Evolutionary conservation across 2,113 vertebrate genomes (phyloP).

Genomic region (Echinops telfairi): DNA sequence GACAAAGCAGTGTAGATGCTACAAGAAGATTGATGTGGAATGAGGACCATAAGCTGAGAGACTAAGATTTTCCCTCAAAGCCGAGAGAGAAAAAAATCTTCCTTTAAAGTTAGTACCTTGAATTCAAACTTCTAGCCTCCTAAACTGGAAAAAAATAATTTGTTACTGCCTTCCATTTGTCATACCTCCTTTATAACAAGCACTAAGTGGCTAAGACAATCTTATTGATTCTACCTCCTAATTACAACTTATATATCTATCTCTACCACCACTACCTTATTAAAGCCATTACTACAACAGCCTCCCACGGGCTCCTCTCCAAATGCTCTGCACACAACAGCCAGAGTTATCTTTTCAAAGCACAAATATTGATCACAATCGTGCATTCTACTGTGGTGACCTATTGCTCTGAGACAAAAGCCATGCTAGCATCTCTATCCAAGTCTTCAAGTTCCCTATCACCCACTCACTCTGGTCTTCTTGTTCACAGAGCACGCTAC

Average conservation of each 20-base stretch:
- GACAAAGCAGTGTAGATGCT: background rate
- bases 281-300: background rate
- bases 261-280: background rate
- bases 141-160: background rate
- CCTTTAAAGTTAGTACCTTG: background rate
- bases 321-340: background rate
- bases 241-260: background rate
- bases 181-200: too few species aligned
- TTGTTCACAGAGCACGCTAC: background rate
- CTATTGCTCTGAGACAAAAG: conserved; percentile 1
- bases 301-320: background rate
- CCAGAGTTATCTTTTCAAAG: conserved; percentile 1
- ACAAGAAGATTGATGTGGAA: background rate
- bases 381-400: background rate
- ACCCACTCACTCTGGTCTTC: background rate
- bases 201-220: background rate
- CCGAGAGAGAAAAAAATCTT: background rate
- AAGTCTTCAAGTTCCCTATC: background rate
- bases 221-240: background rate
- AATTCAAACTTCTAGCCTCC: background rate
- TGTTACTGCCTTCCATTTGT: background rate
- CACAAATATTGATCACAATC: background rate
- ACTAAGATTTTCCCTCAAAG: background rate
- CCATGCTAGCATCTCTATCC: background rate
- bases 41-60: background rate